Base-by-base conservation (phyloP, 2,797 vertebrate genomes). In the Selene dorsalis region DNA sequence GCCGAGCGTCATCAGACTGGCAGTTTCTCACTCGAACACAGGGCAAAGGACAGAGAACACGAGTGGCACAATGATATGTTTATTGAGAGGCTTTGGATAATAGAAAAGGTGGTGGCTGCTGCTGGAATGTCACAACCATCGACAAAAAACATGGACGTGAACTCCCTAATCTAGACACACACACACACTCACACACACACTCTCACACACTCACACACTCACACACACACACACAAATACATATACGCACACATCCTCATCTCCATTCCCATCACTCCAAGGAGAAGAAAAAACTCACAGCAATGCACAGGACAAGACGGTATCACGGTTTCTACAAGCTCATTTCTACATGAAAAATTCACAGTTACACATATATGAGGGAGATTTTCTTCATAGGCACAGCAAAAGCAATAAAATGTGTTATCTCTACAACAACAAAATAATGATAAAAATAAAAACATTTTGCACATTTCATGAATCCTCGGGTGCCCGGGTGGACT, bases 51-150 rank as follows among this genome's bases (percentile, higher is more conserved):
- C 70, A 7, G 75, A 83, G 82, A 84, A 52, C 55, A 73, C 45
- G 55, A 67, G 67, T 91, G 92, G 92, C 93, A 94, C 93, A 91
- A 94, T 94, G 93, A 94, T 94, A 94, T 94, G 93, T 94, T 94
- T 94, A 94, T 94, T 94, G 88, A 94, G 90, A 93, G 91, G 93
- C 92, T 94, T 93, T 93, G 92, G 93, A 91, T 88, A 90, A 88
- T 94, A 94, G 87, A 94, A 94, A 94, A 94, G 91, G 90, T 91
- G 90, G 82, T 69, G 86, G 89, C 91, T 88, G 90, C 90, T 81
- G 91, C 88, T 88, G 90, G 92, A 92, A 92, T 90, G 86, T 94
- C 88, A 94, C 91, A 90, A 93, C 87, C 87, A 90, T 85, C 50
- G 90, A 93, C 90, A 83, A 77, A 86, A 87, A 91, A 91, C 86